Base-by-base conservation (phyloP, 2,888 invertebrate genomes). In the Corbicula japonica region DNA sequence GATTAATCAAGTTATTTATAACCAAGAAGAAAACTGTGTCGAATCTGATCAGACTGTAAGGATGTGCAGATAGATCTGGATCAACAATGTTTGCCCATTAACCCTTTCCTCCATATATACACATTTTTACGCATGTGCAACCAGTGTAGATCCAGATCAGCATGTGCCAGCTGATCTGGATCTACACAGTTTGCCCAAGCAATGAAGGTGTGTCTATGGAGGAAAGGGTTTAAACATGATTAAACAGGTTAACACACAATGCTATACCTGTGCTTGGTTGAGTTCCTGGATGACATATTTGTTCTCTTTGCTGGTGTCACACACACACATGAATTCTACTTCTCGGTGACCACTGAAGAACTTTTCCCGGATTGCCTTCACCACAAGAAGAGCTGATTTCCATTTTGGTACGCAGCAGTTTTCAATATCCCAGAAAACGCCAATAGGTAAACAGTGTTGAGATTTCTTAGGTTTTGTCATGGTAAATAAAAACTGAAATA, bases 361-460 rank as follows among this genome's bases (percentile, higher is more conserved):
- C 91, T 95, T 95, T 88, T 96, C 95, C 88, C 98, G 94, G 83
- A 98, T 96, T 68, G 95, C 89, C 84, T 94, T 93, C 32, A 97
- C 97, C 63, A 97, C 95, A 86, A 96, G 95, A 88, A 96, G 95
- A 8, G 97, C 97, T 75, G 97, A 97, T 93, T 96, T 96, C 63
- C 96, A 96, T 92, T 96, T 96, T 2, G 97, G 97, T 56, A 97
- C 96, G 95, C 28, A 96, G 93, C 97, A 97, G 93, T 98, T 98
- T 94, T 98, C 97, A 90, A 98, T 97, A 92, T 98, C 98, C 98
- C 98, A 98, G 94, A 97, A 97, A 85, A 97, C 97, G 61, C 97
- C 97, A 90, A 97, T 96, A 1, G 90, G 87, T 50, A 78, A 41
- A 26, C 56, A 65, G 12, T 21, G 28, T 23, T 23, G 23, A 10